Evolutionary conservation across 1,140 invertebrate species (phyloP).

Genomic region (Dermatophagoides farinae): DNA sequence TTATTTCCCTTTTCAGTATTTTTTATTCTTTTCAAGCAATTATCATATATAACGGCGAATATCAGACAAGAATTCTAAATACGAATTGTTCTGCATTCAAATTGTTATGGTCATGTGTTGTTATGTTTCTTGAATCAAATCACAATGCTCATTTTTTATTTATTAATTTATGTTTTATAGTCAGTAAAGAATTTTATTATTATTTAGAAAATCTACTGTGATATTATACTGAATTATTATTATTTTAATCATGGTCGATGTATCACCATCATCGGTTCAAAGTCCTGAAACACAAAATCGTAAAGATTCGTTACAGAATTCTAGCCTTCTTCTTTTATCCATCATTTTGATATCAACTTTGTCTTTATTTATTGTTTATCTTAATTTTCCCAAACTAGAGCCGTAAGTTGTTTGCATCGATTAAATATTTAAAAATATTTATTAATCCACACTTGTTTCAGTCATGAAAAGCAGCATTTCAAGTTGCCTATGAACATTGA

Average conservation of each 20-base stretch:
- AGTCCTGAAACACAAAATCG: background rate
- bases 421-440: background rate
- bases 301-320: slow-evolving; percentile 18
- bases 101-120: too few relatives aligned
- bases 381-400: slow-evolving; percentile 55
- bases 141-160: too few relatives aligned
- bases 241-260: background rate
- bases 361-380: slow-evolving; percentile 42
- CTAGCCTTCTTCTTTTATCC: slow-evolving; percentile 22
- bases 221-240: background rate
- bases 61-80: background rate
- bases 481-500: slow-evolving; percentile 80
- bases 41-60: too few relatives aligned
- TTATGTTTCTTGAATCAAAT: too few relatives aligned
- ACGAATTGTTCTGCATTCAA: background rate
- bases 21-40: background rate
- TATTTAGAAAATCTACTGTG: background rate
- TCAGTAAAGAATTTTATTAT: background rate
- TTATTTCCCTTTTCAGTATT: background rate
- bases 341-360: slow-evolving; percentile 43
- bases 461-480: slow-evolving; percentile 64
- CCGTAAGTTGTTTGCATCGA: slow-evolving; percentile 38
- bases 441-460: slow-evolving; percentile 31
- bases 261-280: background rate
- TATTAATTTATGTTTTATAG: background rate